Base-by-base conservation (phyloP, 2,888 invertebrate genomes). In the Adelphocoris suturalis region DNA sequence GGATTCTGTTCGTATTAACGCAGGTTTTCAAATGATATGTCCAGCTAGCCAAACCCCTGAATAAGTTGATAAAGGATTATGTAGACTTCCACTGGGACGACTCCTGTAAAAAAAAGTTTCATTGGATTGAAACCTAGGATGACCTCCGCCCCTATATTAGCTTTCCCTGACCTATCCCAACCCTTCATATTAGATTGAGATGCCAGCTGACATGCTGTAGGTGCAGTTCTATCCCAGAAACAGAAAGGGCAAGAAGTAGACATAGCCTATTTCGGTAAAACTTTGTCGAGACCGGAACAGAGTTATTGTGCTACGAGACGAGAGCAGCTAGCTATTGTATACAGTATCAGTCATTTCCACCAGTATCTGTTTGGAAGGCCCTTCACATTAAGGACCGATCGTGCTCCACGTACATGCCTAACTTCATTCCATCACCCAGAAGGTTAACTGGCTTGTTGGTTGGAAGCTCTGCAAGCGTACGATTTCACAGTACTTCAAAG, bases 181-280 rank as follows among this genome's bases (percentile, higher is more conserved):
- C 75, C 14, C 13, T 75, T 75, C 75, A 23, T 14, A n/a, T 27
- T 75, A 19, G 75, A 75, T 19, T 75, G 28, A 9, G 75, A 75
- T 75, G 75, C 75, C 14, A 75, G 23, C 19, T 27, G 1, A 12
- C 75, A 75, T 75, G 14, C 75, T n/a, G 23, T 75, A 19, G 75
- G 75, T 5, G 75, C 75, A 75, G 75, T 75, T 75, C 75, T 75
- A n/a, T 75, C 75, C 19, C 23, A 75, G n/a, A 19, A 75, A 75
- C 14, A n/a, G 13, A 13, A 75, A 5, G 75, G 75, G 28, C 14
- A n/a, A 75, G 75, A 75, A 75, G n/a, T 13, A 27, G 75, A 9
- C 2, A 19, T 75, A 16, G 23, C 28, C n/a, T 75, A 75, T 75
- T 75, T 75, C 14, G 14, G 75, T 19, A 75, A 75, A 75, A 75